Evolutionary conservation across 2,797 vertebrate genomes (phyloP), one percentile per base, ranked within the genome.

Genomic region (Gallirallus australis): DNA sequence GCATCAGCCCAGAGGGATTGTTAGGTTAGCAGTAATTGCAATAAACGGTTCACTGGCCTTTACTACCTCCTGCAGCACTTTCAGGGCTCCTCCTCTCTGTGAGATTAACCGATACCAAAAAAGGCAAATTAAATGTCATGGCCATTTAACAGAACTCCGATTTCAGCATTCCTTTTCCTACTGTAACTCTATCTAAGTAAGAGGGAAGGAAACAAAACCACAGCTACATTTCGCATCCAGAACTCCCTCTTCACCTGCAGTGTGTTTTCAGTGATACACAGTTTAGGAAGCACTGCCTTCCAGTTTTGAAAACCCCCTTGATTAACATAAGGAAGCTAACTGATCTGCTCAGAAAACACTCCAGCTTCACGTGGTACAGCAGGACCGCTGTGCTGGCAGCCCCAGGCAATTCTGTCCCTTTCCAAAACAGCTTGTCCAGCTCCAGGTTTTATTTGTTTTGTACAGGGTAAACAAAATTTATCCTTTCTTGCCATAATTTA

Each of bases 11-110:
- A 83, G 53, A 75, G 52, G 54, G 40, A 86, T 47, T 78, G 64
- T 23, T 61, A 63, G 53, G 37, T 42, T 65, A 61, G 59, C 47
- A 72, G 45, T 59, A 95, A 90, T 83, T 95, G 65, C 86, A 91
- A 48, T 35, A 54, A 94, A 95, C 4, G 59, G 76, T 91, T 93
- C 93, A 95, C 65, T 91, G 63, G 73, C 19, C 70, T 95, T 93
- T 63, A 91, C 54, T 88, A 47, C 80, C 59, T 61, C 72, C 73
- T 91, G 12, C 45, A 65, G 88, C 0, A 7, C 77, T 89, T 52
- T 76, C 61, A 86, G 53, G 15, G 53, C n/a, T 90, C 50, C 69
- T 91, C 56, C 69, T 93, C 68, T 65, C 53, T 30, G 45, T 1
- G 5, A 89, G 76, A 91, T 78, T 71, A 89, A 73, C 64, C 9